A percentile compares a stretch with the other conserved stretches of the same genome.
These are phyloP conservation scores for Carcina quercana DNA, from an alignment of 2,888 invertebrate species.

Conservation along the genomic window DNA sequence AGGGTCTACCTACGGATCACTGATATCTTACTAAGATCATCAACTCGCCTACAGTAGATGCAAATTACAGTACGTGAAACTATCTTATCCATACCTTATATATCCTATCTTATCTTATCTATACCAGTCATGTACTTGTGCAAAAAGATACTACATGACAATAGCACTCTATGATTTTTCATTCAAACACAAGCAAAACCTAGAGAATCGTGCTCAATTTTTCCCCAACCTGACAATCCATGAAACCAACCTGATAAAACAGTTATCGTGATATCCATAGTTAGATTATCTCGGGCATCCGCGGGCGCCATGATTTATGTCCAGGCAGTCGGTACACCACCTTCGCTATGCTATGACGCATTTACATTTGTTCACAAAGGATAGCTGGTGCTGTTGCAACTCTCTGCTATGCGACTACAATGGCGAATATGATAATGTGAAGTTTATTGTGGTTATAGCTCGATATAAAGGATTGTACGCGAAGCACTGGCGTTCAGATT, in stretches of 20 bases:
- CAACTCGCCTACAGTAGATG: no score
- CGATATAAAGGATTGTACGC: background rate
- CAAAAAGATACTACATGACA: no score
- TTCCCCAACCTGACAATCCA: constrained; percentile 6
- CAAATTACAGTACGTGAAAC: no score
- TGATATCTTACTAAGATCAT: no score
- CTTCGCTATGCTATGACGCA: constrained; percentile 35
- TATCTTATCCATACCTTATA: no score
- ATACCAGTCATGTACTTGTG: no score
- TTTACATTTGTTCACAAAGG: constrained; percentile 49
- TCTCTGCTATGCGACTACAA: constrained; percentile 17
- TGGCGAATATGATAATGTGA: constrained; percentile 14
- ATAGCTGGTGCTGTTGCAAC: constrained; percentile 15
- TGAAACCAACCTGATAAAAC: constrained; percentile 31
- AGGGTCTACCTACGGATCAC: no score
- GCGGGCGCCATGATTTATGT: constrained; percentile 41
- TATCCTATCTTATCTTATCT: no score
- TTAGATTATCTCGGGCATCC: constrained; percentile 45
- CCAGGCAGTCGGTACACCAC: constrained; percentile 20
- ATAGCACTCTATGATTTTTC: no score
- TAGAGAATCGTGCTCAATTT: constrained; percentile 1
- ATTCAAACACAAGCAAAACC: no score
- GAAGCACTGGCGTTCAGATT: no score
- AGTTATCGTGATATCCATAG: constrained; percentile 40
- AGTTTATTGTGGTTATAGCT: constrained; percentile 1